Evolutionary conservation across 23 tunicate species (phyloP).

Genomic region (Clavelina lepadiformis): DNA sequence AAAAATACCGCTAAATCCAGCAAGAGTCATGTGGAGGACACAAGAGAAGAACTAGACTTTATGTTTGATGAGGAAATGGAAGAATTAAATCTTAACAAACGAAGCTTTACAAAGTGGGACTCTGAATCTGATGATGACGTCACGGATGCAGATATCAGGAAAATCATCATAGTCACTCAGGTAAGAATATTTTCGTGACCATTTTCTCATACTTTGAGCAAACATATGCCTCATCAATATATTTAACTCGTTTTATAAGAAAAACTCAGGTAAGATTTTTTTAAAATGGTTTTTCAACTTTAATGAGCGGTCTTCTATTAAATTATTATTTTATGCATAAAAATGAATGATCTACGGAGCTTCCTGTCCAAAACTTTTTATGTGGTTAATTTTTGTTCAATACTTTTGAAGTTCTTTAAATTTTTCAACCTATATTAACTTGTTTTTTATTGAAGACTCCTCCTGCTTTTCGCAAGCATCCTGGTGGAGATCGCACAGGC

Average conservation of each 20-base stretch:
- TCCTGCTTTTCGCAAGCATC: constrained; percentile 85
- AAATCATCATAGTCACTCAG: constrained; percentile 84
- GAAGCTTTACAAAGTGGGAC: constrained; percentile 82
- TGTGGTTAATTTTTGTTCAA: too few relatives aligned
- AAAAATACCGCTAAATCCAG: too few relatives aligned
- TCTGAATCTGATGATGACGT: constrained; percentile 91
- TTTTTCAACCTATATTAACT: background rate
- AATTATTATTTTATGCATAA: background rate
- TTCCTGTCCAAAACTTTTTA: too few relatives aligned
- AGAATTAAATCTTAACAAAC: constrained; percentile 71
- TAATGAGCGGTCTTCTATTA: background rate
- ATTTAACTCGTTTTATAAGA: too few relatives aligned
- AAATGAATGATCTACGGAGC: too few relatives aligned
- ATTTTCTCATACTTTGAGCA: too few relatives aligned
- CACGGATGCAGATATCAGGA: constrained; percentile 83
- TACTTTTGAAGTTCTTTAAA: background rate
- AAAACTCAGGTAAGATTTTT: too few relatives aligned
- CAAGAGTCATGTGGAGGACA: constrained; percentile 14
- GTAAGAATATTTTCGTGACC: constrained; percentile 22
- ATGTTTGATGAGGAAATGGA: constrained; percentile 94
- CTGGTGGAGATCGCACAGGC: constrained; percentile 89
- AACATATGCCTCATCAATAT: too few relatives aligned
- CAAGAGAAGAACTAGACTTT: constrained; percentile 78
- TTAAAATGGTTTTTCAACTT: too few relatives aligned
- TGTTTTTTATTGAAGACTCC: constrained; percentile 48